A percentile compares a stretch with the other conserved stretches of the same genome.
These are phyloP conservation scores for Hippasteria phrygiana DNA, from an alignment of 53 echinoderm and acorn worm species.

Conservation along the genomic window DNA sequence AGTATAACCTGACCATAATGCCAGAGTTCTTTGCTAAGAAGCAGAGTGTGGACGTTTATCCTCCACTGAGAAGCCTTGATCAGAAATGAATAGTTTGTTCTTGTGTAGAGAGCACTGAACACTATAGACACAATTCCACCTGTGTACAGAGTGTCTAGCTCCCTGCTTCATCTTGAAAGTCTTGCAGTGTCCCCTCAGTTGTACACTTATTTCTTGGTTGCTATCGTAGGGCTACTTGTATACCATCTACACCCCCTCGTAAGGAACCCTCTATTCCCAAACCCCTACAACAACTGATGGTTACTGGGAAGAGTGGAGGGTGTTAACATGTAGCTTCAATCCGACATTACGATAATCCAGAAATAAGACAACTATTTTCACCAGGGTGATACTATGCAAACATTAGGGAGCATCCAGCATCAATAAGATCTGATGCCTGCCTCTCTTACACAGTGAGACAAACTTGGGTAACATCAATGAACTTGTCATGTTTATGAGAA, in stretches of 20 bases:
- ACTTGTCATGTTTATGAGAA: slow-evolving; percentile 13
- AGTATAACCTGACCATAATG: too few relatives aligned
- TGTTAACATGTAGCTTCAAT: not conserved
- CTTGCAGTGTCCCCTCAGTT: not conserved
- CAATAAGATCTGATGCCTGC: not conserved
- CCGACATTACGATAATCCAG: not conserved
- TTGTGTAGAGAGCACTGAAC: not conserved
- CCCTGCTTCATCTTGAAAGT: slow-evolving; percentile 14
- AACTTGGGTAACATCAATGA: not conserved
- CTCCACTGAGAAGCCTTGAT: not conserved
- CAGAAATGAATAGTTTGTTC: not conserved
- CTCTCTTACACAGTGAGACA: not conserved
- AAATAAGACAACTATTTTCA: not conserved
- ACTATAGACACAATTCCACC: slow-evolving; percentile 5
- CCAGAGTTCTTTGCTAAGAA: not conserved
- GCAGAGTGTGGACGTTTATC: not conserved
- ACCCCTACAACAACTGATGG: not conserved
- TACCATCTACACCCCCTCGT: not conserved
- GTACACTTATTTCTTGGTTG: slow-evolving; percentile 17
- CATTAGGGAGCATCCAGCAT: slow-evolving; percentile 5
- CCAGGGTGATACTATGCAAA: not conserved
- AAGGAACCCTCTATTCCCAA: not conserved
- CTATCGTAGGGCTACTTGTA: not conserved
- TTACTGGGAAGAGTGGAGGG: not conserved
- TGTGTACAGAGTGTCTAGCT: slow-evolving; percentile 16